These are phyloP conservation scores for Ooceraea biroi DNA, from an alignment of 1,140 invertebrate species.

Conservation along the genomic window DNA sequence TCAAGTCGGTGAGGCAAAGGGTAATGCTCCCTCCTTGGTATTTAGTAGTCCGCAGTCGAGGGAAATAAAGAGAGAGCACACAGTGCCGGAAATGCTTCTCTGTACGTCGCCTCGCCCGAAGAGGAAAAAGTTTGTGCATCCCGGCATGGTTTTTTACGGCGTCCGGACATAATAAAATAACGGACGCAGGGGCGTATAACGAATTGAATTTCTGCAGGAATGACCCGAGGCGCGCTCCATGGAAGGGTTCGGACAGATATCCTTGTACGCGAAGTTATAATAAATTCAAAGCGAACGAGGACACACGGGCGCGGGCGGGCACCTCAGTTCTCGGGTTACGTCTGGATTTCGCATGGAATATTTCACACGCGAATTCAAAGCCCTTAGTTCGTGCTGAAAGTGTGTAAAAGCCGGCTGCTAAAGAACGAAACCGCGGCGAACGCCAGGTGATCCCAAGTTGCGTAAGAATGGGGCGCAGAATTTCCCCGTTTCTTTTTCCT, in stretches of 20 bases:
- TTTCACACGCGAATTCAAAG: conserved; percentile 68
- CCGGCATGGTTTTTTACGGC: conserved; percentile 13
- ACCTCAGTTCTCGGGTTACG: conserved; percentile 19
- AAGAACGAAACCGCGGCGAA: not conserved
- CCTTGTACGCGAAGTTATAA: conserved; percentile 58
- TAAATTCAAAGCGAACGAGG: conserved; percentile 67
- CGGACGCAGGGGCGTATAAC: conserved; percentile 21
- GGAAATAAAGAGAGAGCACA: not conserved
- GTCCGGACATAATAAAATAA: conserved; percentile 57
- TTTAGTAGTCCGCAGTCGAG: no score
- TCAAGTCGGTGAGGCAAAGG: no score
- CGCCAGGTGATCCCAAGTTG: conserved; percentile 37
- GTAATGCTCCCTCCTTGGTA: not conserved
- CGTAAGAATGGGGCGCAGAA: conserved; percentile 9
- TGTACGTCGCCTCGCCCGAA: not conserved
- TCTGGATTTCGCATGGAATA: conserved; percentile 67
- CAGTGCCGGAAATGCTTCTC: not conserved
- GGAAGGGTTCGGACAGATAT: conserved; percentile 34
- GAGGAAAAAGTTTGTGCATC: conserved; percentile 43
- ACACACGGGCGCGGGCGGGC: conserved; percentile 17
- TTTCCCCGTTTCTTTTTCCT: conserved; percentile 21
- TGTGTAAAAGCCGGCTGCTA: conserved; percentile 47
- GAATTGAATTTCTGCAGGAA: conserved; percentile 51
- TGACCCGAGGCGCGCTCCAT: conserved; percentile 25
- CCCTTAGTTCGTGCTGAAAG: conserved; percentile 43